phyloP scores from a whole-genome alignment of 2,113 vertebrate genomes.

The Lepus timidus region DNA sequence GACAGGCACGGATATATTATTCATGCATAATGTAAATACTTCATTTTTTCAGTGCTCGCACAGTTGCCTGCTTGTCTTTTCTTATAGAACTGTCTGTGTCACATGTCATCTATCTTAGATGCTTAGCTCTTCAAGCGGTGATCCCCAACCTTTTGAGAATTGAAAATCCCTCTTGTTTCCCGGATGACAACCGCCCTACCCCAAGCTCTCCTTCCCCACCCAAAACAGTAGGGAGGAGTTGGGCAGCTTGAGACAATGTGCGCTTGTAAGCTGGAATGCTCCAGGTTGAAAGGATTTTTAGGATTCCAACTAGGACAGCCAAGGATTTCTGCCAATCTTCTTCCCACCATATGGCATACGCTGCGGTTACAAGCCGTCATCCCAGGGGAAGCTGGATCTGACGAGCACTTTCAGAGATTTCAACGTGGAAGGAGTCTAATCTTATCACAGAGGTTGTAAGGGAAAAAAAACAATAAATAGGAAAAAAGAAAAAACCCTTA shows the following conservation, averaged over 20 bases:
- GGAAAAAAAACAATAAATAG: not conserved
- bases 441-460: not conserved
- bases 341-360: not conserved
- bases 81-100: slow-evolving; percentile 57
- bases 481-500: not conserved
- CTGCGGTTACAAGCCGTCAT: slow-evolving; percentile 31
- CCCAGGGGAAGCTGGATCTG: not conserved
- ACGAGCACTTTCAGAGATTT: slow-evolving; percentile 56
- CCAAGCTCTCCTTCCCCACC: not conserved
- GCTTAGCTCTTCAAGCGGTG: slow-evolving; percentile 71
- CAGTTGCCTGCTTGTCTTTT: slow-evolving; percentile 68
- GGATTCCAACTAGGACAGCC: slow-evolving; percentile 1
- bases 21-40: slow-evolving; percentile 80
- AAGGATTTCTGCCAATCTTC: not conserved
- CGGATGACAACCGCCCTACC: slow-evolving; percentile 64
- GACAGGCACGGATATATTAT: slow-evolving; percentile 67
- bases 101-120: slow-evolving; percentile 67
- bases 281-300: slow-evolving; percentile 45
- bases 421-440: slow-evolving; percentile 40
- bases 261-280: slow-evolving; percentile 46
- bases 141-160: slow-evolving; percentile 60
- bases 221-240: not conserved
- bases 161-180: slow-evolving; percentile 62
- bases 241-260: slow-evolving; percentile 1
- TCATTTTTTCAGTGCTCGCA: slow-evolving; percentile 70